phyloP scores from a whole-genome alignment of 2,113 vertebrate species.

The Phalacrocorax brasilianus region DNA sequence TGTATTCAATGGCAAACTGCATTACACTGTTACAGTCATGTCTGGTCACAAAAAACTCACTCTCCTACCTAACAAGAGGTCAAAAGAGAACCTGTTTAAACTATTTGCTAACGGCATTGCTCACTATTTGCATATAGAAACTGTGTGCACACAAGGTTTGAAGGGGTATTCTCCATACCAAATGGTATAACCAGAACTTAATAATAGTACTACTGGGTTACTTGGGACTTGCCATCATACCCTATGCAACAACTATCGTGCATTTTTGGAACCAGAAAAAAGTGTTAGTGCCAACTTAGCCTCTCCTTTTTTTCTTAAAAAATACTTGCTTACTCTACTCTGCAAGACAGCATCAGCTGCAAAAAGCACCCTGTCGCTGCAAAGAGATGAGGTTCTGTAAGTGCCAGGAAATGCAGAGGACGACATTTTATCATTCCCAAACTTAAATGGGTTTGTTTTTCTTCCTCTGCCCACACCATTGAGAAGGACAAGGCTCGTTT shows the following conservation, averaged over 20 bases:
- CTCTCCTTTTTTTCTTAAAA: not conserved
- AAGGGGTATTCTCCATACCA: not conserved
- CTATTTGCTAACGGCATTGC: not conserved
- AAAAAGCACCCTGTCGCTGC: not conserved
- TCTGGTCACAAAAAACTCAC: not conserved
- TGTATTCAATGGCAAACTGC: not conserved
- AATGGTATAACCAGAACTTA: not conserved
- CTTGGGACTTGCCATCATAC: not conserved
- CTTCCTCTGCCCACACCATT: not conserved
- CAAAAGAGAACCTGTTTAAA: not conserved
- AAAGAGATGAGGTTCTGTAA: not conserved
- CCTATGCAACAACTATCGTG: not conserved
- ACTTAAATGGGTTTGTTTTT: not conserved
- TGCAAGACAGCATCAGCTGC: not conserved
- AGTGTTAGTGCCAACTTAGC: not conserved
- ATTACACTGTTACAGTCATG: not conserved
- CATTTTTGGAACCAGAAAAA: not conserved
- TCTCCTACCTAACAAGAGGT: not conserved
- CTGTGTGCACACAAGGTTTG: not conserved
- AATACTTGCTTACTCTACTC: not conserved
- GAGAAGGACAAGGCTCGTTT: not conserved
- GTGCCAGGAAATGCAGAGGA: not conserved
- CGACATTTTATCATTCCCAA: not conserved
- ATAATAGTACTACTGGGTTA: not conserved
- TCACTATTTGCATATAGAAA: not conserved